Evolutionary conservation across 2,888 invertebrate genomes (phyloP).

Genomic region (Dynastes hyllus): DNA sequence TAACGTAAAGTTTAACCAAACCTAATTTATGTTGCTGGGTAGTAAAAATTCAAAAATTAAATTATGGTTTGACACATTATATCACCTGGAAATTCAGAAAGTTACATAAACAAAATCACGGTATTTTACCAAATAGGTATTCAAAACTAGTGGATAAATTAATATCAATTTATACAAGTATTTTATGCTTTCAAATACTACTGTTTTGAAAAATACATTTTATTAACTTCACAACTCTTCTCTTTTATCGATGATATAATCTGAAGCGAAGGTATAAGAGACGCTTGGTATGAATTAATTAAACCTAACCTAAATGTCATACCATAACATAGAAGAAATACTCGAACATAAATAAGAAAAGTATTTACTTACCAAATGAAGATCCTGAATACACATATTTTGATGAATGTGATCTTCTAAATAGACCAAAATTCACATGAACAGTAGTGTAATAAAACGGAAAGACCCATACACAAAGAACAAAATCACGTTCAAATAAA

Average conservation of each 20-base stretch:
- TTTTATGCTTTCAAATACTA: neutral
- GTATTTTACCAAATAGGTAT: neutral
- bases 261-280: neutral
- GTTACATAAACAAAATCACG: slow-evolving; percentile 6
- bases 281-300: slow-evolving; percentile 39
- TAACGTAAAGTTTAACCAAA: neutral
- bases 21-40: too few relatives aligned
- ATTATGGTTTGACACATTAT: neutral
- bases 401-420: slow-evolving; percentile 36
- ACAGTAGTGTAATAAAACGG: slow-evolving; percentile 45
- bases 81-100: neutral
- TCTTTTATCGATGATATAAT: neutral
- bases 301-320: slow-evolving; percentile 43
- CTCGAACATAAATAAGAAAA: slow-evolving; percentile 21
- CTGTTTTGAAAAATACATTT: too few relatives aligned
- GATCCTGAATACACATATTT: slow-evolving; percentile 48
- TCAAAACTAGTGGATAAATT: neutral
- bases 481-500: slow-evolving; percentile 47
- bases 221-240: too few relatives aligned
- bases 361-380: slow-evolving; percentile 43
- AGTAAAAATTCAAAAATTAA: neutral
- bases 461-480: slow-evolving; percentile 53
- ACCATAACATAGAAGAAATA: slow-evolving; percentile 29
- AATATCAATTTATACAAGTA: neutral
- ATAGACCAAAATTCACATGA: slow-evolving; percentile 39